These are phyloP conservation scores for Hyles euphorbiae DNA, from an alignment of 1,140 invertebrate genomes.

Conservation along the genomic window DNA sequence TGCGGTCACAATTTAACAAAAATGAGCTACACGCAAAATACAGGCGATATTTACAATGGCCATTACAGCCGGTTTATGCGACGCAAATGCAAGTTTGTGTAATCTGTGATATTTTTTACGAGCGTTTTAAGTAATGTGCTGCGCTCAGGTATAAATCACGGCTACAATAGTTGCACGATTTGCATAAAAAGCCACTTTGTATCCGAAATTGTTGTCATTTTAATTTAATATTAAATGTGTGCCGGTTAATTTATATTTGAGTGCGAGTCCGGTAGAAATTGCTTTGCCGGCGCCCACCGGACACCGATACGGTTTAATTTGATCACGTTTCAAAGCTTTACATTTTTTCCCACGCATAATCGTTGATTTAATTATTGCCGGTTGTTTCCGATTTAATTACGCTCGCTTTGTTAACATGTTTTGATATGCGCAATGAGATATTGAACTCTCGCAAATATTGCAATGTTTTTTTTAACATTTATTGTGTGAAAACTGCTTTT, in stretches of 20 bases:
- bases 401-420: no score
- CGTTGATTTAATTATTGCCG: no score
- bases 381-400: no score
- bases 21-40: conserved; percentile 34
- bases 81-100: conserved; percentile 40
- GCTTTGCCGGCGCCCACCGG: conserved; percentile 17
- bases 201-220: conserved; percentile 38
- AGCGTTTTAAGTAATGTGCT: conserved; percentile 36
- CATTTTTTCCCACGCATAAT: conserved; percentile 15
- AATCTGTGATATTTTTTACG: conserved; percentile 48
- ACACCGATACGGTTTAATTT: conserved; percentile 38
- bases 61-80: conserved; percentile 42
- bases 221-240: conserved; percentile 41
- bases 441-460: no score
- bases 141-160: conserved; percentile 38
- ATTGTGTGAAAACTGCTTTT: no score
- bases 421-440: no score
- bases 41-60: conserved; percentile 46
- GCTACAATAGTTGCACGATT: conserved; percentile 43
- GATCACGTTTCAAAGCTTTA: conserved; percentile 27
- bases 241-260: conserved; percentile 34
- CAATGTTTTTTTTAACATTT: no score
- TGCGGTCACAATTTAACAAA: conserved; percentile 38
- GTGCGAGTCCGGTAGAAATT: conserved; percentile 22
- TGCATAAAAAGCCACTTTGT: conserved; percentile 43